Base-by-base conservation (phyloP, 1,140 invertebrate species). In the Drosophila pectinifera region DNA sequence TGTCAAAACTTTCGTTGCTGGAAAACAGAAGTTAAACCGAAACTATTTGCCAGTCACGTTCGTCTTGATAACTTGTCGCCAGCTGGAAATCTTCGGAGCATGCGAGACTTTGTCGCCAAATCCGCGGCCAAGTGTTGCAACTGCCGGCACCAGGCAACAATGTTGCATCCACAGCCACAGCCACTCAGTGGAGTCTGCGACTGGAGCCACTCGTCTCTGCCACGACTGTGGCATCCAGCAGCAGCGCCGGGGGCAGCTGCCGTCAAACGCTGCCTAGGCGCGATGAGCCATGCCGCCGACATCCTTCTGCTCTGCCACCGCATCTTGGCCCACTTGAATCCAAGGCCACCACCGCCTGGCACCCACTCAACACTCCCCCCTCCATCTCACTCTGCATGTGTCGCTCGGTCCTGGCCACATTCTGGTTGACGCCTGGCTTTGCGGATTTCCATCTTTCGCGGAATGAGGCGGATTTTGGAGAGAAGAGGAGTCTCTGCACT, bases 11-110 rank as follows among this genome's bases (percentile, higher is more conserved):
- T 75, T 65, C 34, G 49, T 46, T 70, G 28, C 49, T 48, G 67
- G 38, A 56, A 65, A 58, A 58, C 53, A 61, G 59, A 81, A 85
- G 83, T 85, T 82, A 88, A 85, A 77, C 79, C 73, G 36, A 77
- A 80, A 82, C 74, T 79, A 85, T 88, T 86, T 88, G 83, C 84
- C 62, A 88, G 83, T 88, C 83, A 88, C 83, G 83, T 88, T 88
- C 83, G 79, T 83, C 83, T 88, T 88, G 83, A 88, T 88, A 88
- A 88, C 83, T 88, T 88, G 83, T 88, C 83, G 84, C 72, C 83
- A 88, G 83, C 84, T 88, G 76, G 83, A 88, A 88, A 88, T 88
- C 83, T 88, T 73, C 61, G 81, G 63, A 76, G 73, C 75, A 78
- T 67, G 69, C 82, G 57, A 74, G 69, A 86, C 82, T 81, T 82